Percentiles rank a stretch among this genome's conserved stretches.
phyloP scores from a whole-genome alignment of 2,113 vertebrate genomes.

The Monarcha castaneiventris region DNA sequence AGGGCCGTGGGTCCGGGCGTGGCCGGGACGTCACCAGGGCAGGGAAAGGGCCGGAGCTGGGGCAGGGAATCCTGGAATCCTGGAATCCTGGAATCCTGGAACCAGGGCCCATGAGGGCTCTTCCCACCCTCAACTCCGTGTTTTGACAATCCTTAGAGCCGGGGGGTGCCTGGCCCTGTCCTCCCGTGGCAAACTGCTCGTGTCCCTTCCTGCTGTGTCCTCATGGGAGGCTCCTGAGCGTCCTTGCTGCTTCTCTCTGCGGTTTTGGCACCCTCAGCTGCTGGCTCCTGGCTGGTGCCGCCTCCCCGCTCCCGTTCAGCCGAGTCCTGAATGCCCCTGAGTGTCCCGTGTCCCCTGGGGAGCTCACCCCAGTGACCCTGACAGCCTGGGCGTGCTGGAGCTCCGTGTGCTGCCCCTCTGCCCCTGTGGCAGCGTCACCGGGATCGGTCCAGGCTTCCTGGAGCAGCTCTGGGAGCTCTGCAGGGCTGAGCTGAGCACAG shows the following conservation, averaged over 20 bases:
- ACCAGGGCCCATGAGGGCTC: not conserved
- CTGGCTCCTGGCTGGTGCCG: not conserved
- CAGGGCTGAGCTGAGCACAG: not conserved
- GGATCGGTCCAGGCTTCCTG: not conserved
- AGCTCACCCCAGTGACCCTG: not conserved
- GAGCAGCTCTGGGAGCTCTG: not conserved
- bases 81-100: not conserved
- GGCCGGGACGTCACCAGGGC: slow-evolving; percentile 38
- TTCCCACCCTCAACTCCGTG: slow-evolving; percentile 8
- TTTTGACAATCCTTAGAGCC: slow-evolving; percentile 73
- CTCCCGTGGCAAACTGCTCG: not conserved
- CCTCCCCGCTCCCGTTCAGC: not conserved
- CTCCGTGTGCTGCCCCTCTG: not conserved
- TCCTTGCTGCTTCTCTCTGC: not conserved
- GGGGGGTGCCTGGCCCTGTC: not conserved
- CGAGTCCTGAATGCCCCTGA: not conserved
- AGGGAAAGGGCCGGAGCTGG: not conserved
- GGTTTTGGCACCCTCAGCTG: not conserved
- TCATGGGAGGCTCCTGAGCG: not conserved
- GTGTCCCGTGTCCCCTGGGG: not conserved
- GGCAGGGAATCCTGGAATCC: not conserved
- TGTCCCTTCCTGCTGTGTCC: not conserved
- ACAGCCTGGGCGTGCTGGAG: not conserved
- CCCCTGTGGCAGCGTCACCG: fast-evolving
- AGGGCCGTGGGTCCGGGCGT: not conserved